Percentiles rank a stretch among this genome's conserved stretches.
phyloP scores from a whole-genome alignment of 2,888 invertebrate species.

The Crepidodera aurea region DNA sequence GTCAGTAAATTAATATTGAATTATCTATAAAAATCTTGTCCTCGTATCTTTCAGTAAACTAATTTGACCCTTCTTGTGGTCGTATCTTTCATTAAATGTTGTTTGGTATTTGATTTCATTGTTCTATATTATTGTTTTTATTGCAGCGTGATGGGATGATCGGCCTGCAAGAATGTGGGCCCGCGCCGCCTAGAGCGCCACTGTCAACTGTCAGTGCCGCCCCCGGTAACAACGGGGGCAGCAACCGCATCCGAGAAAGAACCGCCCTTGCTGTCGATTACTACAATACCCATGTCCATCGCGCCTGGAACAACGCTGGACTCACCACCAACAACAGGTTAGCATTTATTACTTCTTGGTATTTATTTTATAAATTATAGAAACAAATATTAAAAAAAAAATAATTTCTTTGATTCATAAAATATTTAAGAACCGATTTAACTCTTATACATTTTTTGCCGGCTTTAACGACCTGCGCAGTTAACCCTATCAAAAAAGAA shows the following conservation, averaged over 20 bases:
- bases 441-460: too few species aligned
- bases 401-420: background rate
- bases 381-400: background rate
- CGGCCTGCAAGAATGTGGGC: constrained; percentile 63
- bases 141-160: constrained; percentile 64
- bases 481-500: too few species aligned
- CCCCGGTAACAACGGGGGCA: constrained; percentile 14
- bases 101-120: too few species aligned
- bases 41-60: too few species aligned
- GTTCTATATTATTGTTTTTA: too few species aligned
- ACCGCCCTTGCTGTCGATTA: constrained; percentile 65
- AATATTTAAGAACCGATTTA: too few species aligned
- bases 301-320: constrained; percentile 63
- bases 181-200: constrained; percentile 60
- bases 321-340: constrained; percentile 57
- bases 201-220: constrained; percentile 39
- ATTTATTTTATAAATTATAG: background rate
- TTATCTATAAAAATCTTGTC: too few species aligned
- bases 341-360: too few species aligned
- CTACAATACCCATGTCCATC: constrained; percentile 65
- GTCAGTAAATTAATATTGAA: too few species aligned
- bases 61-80: too few species aligned
- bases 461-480: too few species aligned
- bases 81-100: too few species aligned
- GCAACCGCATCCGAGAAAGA: constrained; percentile 56